phyloP scores from a whole-genome alignment of 2,113 vertebrate species.

The Pseudorhombus dupliciocellatus region DNA sequence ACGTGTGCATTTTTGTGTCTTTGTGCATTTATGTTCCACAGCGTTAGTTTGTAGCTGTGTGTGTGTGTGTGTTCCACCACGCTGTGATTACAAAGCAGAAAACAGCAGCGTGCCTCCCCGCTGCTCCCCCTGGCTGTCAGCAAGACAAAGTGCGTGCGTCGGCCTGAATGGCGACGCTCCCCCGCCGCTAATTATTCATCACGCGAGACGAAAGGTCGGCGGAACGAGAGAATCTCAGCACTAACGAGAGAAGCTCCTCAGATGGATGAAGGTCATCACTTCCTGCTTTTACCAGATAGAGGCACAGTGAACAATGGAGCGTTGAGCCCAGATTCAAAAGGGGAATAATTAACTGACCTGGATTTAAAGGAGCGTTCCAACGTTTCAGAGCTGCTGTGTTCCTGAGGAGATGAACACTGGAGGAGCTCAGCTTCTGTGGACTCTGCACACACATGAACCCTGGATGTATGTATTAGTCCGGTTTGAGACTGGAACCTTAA shows the following conservation, averaged over 20 bases:
- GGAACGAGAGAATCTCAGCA: background rate
- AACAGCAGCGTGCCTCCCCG: slow-evolving; percentile 27
- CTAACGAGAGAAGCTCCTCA: slow-evolving; percentile 31
- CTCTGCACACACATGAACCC: too few species aligned
- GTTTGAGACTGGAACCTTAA: too few species aligned
- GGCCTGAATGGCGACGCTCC: slow-evolving; percentile 33
- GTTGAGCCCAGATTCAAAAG: background rate
- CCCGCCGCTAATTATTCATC: slow-evolving; percentile 51
- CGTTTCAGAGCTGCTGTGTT: background rate
- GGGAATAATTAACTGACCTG: background rate
- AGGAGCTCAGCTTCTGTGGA: too few species aligned
- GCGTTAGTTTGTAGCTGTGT: background rate
- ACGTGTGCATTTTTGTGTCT: slow-evolving; percentile 1
- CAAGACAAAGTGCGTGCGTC: slow-evolving; percentile 45
- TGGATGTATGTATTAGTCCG: background rate
- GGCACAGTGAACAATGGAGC: background rate
- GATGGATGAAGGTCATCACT: slow-evolving; percentile 47
- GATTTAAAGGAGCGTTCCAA: background rate
- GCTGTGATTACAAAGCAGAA: slow-evolving; percentile 66
- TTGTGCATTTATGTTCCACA: background rate
- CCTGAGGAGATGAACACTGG: background rate
- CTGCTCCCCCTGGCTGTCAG: slow-evolving; percentile 47
- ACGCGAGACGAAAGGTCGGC: slow-evolving; percentile 32
- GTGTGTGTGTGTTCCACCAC: slow-evolving; percentile 40
- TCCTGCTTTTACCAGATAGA: slow-evolving; percentile 1